Evolutionary conservation across 2,113 vertebrate genomes (phyloP).

Genomic region (Tetrax tetrax): DNA sequence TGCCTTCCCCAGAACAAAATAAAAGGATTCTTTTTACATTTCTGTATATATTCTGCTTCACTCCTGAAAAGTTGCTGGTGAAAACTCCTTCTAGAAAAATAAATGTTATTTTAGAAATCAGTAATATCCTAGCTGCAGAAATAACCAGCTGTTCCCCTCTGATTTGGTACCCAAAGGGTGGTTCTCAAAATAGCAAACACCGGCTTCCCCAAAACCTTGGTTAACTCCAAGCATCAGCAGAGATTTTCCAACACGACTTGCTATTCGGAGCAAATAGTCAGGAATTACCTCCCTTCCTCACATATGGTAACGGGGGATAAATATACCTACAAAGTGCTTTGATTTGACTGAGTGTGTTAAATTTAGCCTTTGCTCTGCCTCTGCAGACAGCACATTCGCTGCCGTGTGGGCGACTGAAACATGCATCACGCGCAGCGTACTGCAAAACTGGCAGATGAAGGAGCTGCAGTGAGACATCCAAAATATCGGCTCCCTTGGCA

Average conservation of each 20-base stretch:
- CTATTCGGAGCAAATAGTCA: not conserved
- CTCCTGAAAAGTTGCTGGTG: not conserved
- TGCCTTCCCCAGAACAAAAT: not conserved
- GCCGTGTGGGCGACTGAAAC: not conserved
- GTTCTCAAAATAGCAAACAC: not conserved
- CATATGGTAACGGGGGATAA: not conserved
- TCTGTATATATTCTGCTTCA: not conserved
- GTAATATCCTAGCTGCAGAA: not conserved
- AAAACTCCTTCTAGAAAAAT: not conserved
- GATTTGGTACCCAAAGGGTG: not conserved
- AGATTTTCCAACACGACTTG: not conserved
- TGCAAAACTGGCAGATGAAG: not conserved
- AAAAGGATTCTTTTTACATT: not conserved
- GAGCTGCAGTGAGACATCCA: not conserved
- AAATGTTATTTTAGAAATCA: not conserved
- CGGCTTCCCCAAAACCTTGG: not conserved
- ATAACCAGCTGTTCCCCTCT: not conserved
- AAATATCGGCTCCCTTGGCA: not conserved
- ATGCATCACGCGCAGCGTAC: not conserved
- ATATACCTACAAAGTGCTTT: not conserved
- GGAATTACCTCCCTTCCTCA: not conserved
- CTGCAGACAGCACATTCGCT: not conserved
- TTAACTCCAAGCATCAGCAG: not conserved
- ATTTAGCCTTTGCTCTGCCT: conserved; percentile 22
- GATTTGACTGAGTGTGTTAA: not conserved